A percentile compares a stretch with the other conserved stretches of the same genome.
phyloP scores from a whole-genome alignment of 2,797 vertebrate species.

The Hyperoplus immaculatus region DNA sequence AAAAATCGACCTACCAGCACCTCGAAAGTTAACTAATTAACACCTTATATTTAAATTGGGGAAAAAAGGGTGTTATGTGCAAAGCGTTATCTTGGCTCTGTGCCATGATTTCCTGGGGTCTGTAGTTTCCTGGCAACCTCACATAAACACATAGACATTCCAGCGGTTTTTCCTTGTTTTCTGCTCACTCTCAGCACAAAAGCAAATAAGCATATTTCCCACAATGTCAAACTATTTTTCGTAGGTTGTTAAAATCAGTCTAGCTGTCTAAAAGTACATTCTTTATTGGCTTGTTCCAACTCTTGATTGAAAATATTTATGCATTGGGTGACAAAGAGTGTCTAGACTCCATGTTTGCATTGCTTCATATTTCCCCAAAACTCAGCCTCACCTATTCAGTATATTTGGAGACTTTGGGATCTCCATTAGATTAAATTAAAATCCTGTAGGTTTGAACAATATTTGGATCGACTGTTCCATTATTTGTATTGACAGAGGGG shows the following conservation, averaged over 20 bases:
- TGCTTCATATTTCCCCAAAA: background rate
- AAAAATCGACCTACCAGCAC: too few species aligned
- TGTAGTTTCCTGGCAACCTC: constrained; percentile 30
- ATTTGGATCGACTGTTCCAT: background rate
- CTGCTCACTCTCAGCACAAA: background rate
- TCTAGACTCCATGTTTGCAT: background rate
- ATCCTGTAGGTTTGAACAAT: background rate
- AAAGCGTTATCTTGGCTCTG: background rate
- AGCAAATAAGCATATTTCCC: background rate
- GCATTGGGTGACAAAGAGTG: background rate
- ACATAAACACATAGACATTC: background rate
- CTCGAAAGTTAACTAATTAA: constrained; percentile 11
- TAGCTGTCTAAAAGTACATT: background rate
- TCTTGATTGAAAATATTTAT: background rate
- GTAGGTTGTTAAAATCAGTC: background rate
- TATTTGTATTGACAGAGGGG: background rate
- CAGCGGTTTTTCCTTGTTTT: background rate
- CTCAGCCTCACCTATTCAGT: background rate
- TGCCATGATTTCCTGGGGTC: constrained; percentile 1
- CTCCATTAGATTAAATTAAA: too few species aligned
- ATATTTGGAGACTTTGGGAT: background rate
- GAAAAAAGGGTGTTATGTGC: background rate
- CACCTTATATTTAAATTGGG: constrained; percentile 13
- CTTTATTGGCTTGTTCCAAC: background rate
- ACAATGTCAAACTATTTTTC: background rate